phyloP scores from a whole-genome alignment of 2,113 vertebrate genomes.

The Condylura cristata region DNA sequence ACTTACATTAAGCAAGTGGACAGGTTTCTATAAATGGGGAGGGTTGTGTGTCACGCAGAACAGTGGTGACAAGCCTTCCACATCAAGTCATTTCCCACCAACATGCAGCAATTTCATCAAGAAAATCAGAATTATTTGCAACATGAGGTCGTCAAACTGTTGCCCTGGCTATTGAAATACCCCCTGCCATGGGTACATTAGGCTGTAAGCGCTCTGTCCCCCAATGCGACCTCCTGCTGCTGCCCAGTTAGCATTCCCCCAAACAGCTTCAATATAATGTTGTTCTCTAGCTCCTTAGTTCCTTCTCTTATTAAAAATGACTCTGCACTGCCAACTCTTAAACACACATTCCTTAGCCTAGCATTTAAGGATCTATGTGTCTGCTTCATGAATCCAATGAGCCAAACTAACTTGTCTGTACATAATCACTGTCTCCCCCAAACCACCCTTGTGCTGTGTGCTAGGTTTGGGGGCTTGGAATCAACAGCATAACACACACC shows the following conservation, averaged over 20 bases:
- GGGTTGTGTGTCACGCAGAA: background rate
- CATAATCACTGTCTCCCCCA: background rate
- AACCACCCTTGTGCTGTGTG: background rate
- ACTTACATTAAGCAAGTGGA: background rate
- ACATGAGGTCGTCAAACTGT: background rate
- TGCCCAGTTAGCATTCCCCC: background rate
- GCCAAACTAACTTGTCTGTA: too few relatives aligned
- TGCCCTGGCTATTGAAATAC: background rate
- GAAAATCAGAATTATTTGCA: conserved; percentile 40
- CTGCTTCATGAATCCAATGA: fast-evolving
- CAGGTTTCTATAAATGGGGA: conserved; percentile 47
- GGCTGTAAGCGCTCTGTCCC: background rate
- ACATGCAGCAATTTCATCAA: conserved; percentile 26
- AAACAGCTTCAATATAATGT: background rate
- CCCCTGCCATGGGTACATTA: background rate
- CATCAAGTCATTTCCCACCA: conserved; percentile 46
- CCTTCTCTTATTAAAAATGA: background rate
- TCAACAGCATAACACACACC: background rate
- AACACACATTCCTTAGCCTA: background rate
- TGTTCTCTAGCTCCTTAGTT: background rate
- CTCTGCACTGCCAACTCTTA: background rate
- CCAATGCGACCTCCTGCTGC: background rate
- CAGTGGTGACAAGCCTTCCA: background rate
- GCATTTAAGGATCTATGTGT: background rate
- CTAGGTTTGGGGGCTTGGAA: background rate